A percentile compares a stretch with the other conserved stretches of the same genome.
Conservation (phyloP, 2,888 invertebrate genomes). For the Lithophane semibrunnea region DNA sequence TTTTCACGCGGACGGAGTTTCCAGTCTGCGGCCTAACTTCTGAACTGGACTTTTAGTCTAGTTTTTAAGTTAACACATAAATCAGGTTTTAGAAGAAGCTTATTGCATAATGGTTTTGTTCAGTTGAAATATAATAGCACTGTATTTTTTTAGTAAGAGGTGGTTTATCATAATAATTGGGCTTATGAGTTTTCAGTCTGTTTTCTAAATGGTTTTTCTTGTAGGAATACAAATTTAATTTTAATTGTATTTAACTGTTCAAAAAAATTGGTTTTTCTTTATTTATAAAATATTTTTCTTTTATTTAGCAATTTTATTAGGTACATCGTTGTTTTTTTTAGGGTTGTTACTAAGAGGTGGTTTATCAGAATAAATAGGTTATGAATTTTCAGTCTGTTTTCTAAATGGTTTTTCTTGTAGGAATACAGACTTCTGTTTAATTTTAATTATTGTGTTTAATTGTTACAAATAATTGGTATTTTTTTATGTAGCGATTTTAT, state of each 20-base stretch:
- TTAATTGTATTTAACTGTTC: not conserved
- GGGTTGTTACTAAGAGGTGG: slow-evolving; percentile 4
- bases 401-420: not conserved
- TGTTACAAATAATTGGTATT: not conserved
- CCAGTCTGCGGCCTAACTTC: slow-evolving; percentile 29
- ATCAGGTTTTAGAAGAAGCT: slow-evolving; percentile 29
- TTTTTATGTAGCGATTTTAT: not conserved
- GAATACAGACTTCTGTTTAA: not conserved
- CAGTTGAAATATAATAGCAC: not conserved
- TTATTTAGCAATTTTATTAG: too few species aligned
- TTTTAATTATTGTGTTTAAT: not conserved
- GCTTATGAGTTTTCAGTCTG: slow-evolving; percentile 3
- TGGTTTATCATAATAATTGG: slow-evolving; percentile 8
- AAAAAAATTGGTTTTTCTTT: not conserved
- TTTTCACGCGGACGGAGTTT: slow-evolving; percentile 37
- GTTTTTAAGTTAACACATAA: slow-evolving; percentile 52
- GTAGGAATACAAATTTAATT: not conserved
- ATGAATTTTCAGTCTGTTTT: slow-evolving; percentile 6
- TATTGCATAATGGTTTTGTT: slow-evolving; percentile 10
- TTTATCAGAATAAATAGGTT: slow-evolving; percentile 8
- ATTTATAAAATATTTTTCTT: not conserved
- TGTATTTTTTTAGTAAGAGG: slow-evolving; percentile 10
- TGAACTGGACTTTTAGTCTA: slow-evolving; percentile 15
- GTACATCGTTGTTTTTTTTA: too few species aligned
- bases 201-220: not conserved